A percentile compares a stretch with the other conserved stretches of the same genome.
Evolutionary conservation across 1,140 invertebrate genomes (phyloP).

Genomic region (Rhagoletis pomonella): DNA sequence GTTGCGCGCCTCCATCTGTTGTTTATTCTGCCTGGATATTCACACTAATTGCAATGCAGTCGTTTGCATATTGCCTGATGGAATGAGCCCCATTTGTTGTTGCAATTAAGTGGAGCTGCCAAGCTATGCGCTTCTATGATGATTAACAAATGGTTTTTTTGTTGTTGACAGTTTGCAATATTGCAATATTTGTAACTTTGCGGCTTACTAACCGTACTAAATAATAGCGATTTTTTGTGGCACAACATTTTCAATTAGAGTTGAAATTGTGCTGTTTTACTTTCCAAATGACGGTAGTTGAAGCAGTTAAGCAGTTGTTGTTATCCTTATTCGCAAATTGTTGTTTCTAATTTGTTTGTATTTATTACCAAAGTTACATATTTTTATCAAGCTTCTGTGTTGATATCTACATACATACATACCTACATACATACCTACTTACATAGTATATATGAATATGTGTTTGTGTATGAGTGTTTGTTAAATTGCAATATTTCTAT

Average conservation of each 20-base stretch:
- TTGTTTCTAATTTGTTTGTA: background rate
- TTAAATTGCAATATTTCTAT: background rate
- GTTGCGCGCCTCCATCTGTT: background rate
- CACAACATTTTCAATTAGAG: background rate
- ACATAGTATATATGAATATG: background rate
- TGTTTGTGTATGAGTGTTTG: background rate
- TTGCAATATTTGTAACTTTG: slow-evolving; percentile 20
- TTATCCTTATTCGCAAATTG: no score
- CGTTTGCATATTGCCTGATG: background rate
- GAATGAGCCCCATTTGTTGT: background rate
- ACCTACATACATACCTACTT: no score
- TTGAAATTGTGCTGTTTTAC: background rate
- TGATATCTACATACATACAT: no score
- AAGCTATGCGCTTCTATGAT: slow-evolving; percentile 15
- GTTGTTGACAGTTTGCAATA: background rate
- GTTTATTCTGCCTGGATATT: background rate
- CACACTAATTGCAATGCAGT: background rate
- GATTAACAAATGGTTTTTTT: background rate
- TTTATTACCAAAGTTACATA: background rate
- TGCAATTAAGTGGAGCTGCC: slow-evolving; percentile 27
- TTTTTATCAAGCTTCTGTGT: background rate
- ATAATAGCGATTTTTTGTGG: background rate
- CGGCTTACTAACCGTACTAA: background rate
- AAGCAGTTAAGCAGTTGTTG: no score
- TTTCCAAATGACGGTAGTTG: background rate